A percentile compares a stretch with the other conserved stretches of the same genome.
These are phyloP conservation scores for Bungarus multicinctus DNA, from an alignment of 2,113 vertebrate species.

Conservation along the genomic window DNA sequence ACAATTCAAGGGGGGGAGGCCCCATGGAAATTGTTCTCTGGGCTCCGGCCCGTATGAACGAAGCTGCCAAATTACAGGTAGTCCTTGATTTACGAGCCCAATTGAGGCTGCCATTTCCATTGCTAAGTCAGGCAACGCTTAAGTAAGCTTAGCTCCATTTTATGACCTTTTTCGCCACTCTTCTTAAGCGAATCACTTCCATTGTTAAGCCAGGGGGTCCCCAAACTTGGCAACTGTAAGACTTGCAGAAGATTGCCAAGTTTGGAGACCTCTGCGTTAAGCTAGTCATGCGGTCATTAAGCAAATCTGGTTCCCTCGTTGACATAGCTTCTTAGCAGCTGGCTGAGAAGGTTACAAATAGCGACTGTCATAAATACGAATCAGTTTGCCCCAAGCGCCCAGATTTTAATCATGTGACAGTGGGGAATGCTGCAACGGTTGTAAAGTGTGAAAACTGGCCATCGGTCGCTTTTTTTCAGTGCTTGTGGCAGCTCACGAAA, in stretches of 20 bases:
- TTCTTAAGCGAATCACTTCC: too few species aligned
- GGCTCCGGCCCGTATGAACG: not conserved
- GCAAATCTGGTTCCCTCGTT: not conserved
- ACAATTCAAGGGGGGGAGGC: not conserved
- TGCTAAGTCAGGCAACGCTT: not conserved
- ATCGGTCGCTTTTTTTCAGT: not conserved
- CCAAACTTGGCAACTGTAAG: too few species aligned
- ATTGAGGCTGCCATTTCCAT: too few species aligned
- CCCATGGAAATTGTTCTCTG: not conserved
- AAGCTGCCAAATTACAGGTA: not conserved
- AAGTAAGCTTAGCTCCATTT: not conserved
- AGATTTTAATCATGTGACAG: not conserved
- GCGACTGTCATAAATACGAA: not conserved
- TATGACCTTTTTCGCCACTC: too few species aligned
- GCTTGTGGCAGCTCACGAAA: not conserved
- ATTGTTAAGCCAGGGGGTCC: not conserved
- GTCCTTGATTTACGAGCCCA: not conserved
- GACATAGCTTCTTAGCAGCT: not conserved
- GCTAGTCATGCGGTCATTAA: not conserved
- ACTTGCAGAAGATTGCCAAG: too few species aligned
- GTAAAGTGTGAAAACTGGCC: not conserved
- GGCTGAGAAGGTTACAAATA: not conserved
- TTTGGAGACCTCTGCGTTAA: too few species aligned
- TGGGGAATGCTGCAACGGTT: too few species aligned
- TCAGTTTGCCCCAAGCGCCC: not conserved